Percentiles rank a stretch among this genome's conserved stretches.
Evolutionary conservation across 2,888 invertebrate genomes (phyloP).

Genomic region (Lobophora halterata): DNA sequence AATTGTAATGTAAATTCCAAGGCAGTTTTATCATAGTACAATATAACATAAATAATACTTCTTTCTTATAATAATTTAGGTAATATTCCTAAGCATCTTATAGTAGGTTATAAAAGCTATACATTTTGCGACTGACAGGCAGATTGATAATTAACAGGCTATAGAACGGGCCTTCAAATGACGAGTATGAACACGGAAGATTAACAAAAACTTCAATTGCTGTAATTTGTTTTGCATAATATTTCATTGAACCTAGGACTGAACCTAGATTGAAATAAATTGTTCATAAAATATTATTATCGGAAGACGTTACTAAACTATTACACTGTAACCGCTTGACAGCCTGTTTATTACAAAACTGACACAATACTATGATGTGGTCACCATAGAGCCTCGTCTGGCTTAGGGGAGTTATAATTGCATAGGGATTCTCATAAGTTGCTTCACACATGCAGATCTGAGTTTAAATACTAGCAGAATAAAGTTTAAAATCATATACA

Average conservation of each 20-base stretch:
- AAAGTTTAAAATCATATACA: too few species aligned
- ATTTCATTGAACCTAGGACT: too few species aligned
- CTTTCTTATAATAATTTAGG: conserved; percentile 40
- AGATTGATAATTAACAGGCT: conserved; percentile 17
- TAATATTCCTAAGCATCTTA: conserved; percentile 36
- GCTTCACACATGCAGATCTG: background rate
- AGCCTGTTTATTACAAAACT: conserved; percentile 11
- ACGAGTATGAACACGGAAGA: conserved; percentile 7
- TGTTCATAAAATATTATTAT: too few species aligned
- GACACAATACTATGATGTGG: conserved; percentile 11
- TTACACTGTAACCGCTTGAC: conserved; percentile 2
- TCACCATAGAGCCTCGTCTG: conserved; percentile 23
- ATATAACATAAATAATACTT: conserved; percentile 59
- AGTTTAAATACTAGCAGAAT: too few species aligned
- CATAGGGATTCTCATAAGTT: conserved; percentile 14
- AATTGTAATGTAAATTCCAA: conserved; percentile 33
- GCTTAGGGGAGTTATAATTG: conserved; percentile 8
- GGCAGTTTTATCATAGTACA: conserved; percentile 39
- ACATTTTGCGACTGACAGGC: conserved; percentile 43
- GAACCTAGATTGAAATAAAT: too few species aligned
- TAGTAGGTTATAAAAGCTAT: conserved; percentile 52
- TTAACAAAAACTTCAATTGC: too few species aligned
- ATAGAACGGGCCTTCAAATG: conserved; percentile 4
- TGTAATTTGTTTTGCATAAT: too few species aligned
- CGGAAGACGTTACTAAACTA: background rate